A percentile compares a stretch with the other conserved stretches of the same genome.
Conservation (phyloP, 2,888 invertebrate species). For the Neoscelio sp. region DNA sequence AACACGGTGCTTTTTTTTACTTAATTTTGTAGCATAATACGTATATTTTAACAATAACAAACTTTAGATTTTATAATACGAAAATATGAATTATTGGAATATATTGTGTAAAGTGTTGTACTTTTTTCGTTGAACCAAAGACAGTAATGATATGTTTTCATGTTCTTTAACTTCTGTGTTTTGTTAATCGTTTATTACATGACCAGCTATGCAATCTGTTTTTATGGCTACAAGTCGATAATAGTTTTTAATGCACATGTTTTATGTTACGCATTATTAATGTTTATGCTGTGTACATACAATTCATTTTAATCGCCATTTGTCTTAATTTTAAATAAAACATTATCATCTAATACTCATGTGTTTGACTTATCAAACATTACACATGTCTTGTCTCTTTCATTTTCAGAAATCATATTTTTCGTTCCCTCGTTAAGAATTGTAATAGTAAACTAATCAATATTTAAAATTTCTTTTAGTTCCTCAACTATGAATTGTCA, state of each 20-base stretch:
- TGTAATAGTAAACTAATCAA: too few relatives aligned
- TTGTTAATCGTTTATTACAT: neutral
- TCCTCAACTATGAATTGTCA: too few relatives aligned
- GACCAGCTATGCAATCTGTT: neutral
- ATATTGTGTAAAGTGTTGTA: constrained; percentile 29
- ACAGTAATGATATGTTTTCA: constrained; percentile 6
- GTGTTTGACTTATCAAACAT: constrained; percentile 15
- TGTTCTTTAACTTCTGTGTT: neutral
- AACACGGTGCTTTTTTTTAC: constrained; percentile 40
- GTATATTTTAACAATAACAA: constrained; percentile 34
- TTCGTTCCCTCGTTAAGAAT: too few relatives aligned
- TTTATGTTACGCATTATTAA: constrained; percentile 16
- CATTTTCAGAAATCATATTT: too few relatives aligned
- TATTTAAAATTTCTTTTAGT: too few relatives aligned
- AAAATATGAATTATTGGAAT: constrained; percentile 19
- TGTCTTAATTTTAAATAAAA: constrained; percentile 35
- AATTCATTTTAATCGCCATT: constrained; percentile 34
- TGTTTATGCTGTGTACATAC: constrained; percentile 20
- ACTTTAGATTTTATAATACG: constrained; percentile 31
- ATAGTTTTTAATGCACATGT: constrained; percentile 9
- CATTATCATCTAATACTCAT: constrained; percentile 6
- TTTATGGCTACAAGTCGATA: neutral
- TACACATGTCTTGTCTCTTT: constrained; percentile 1
- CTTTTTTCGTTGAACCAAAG: constrained; percentile 44
- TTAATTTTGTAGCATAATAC: constrained; percentile 31